Base-by-base conservation (phyloP, 2,888 invertebrate species). In the Caenorhabditis afra region DNA sequence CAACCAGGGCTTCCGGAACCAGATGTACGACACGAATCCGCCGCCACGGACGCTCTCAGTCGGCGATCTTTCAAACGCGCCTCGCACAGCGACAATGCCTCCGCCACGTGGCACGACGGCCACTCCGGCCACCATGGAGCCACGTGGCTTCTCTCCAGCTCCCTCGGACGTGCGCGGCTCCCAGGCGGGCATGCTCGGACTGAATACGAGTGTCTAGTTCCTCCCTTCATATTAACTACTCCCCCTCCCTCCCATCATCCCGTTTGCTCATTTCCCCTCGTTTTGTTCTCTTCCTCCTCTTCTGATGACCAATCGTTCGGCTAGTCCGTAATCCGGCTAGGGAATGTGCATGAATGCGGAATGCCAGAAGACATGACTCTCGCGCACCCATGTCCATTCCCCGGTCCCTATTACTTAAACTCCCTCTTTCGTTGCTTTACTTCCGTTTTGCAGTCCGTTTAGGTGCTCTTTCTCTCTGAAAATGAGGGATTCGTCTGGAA, bases 201-300 rank as follows among this genome's bases (percentile, higher is more conserved):
- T 81, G 58, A 81, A 77, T 22, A 81, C 81, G 41, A 81, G 81
- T 65, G 81, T 81, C 23, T 81, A 81, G 64, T 37, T 61, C 23
- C 4, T 12, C 18, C 23, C 0, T 45, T 57, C 37, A 44, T 16
- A 35, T 52, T 62, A 39, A 35, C 44, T 39, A 59, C 66, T 18
- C 35, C 18, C 41, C 35, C 23, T 52, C 66, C 57, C 47, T 29
- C 7, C 29, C 29, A 29, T 29, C 53, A 67, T 62, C 65, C 75
- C 73, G 73, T 73, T 73, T 73, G 73, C 73, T 68, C 68, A 68
- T 58, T 57, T 39, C 44, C 41, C 22, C 35, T 47, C 47, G 55
- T 55, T 70, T 50, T 37, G 41, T 66, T 70, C 61, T 61, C 59
- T 50, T 23, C 52, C 12, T 59, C 22, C 23, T 14, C 23, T 39